Base-by-base conservation (phyloP, 2,113 vertebrate genomes). In the Leiothrix lutea region DNA sequence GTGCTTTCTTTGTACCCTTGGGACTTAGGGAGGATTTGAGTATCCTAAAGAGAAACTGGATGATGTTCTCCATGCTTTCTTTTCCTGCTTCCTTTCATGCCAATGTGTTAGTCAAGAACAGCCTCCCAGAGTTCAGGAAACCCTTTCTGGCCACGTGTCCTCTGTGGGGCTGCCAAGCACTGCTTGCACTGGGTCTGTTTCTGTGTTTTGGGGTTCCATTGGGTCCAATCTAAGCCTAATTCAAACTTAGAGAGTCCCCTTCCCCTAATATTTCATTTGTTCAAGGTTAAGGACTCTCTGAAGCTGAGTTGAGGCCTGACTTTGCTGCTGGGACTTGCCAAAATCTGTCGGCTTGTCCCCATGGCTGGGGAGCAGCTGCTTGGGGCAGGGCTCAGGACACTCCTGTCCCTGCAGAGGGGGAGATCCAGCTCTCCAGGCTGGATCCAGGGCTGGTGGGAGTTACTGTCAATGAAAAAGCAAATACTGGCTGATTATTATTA, bases 91-190 rank as follows among this genome's bases (percentile, higher is more conserved):
- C 40, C 25, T 62, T 66, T 57, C 21, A 4, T 25, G 33, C 6
- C 20, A 5, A 0, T 8, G 12, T 31, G 14, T 38, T 19, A 6
- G 31, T 42, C 72, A 54, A 67, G 47, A 86, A 6, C 0, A 67
- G 24, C 29, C n/a, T 67, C 20, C 28, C 3, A 1, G 38, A 8
- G 35, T 10, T 40, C 62, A 35, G 58, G 20, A 35, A 75, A 35
- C 6, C 7, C 26, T 3, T 73, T 24, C n/a, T 57, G 45, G 40
- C 10, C 9, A 15, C 0, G 0, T 19, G 9, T 44, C 6, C 38
- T 47, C 23, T 22, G 35, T 4, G 26, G 21, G 25, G 19, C 56
- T 90, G 56, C 54, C 29, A 24, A 51, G 56, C 61, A 5, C 44
- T 40, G 33, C 38, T 40, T 33, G 25, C 7, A 4, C 14, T 29